Percentiles rank a stretch among this genome's conserved stretches.
Evolutionary conservation across 2,113 vertebrate species (phyloP).

Genomic region (Argyrosomus japonicus): DNA sequence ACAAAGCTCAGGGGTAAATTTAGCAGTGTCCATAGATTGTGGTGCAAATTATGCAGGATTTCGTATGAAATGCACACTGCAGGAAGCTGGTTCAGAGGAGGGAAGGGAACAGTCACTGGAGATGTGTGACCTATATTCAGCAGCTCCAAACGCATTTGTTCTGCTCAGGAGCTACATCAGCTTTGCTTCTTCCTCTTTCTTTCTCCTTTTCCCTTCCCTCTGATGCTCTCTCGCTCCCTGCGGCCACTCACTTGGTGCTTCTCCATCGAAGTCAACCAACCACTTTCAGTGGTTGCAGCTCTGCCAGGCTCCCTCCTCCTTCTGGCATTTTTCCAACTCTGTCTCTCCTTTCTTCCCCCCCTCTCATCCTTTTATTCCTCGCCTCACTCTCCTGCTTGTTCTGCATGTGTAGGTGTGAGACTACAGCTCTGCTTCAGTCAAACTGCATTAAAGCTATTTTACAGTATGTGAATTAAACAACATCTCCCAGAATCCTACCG

Average conservation of each 20-base stretch:
- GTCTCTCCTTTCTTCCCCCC: slow-evolving; percentile 14
- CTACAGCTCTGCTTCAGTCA: slow-evolving; percentile 10
- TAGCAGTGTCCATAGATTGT: slow-evolving; percentile 27
- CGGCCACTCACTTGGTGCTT: slow-evolving; percentile 55
- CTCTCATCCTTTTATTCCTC: neutral
- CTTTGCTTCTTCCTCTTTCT: slow-evolving; percentile 52
- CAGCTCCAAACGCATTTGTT: slow-evolving; percentile 79
- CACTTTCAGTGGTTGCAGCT: slow-evolving; percentile 33
- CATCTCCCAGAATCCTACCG: slow-evolving; percentile 22
- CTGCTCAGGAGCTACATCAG: slow-evolving; percentile 78
- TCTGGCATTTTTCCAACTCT: slow-evolving; percentile 50
- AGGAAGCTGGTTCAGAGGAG: slow-evolving; percentile 67
- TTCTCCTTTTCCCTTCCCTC: slow-evolving; percentile 37
- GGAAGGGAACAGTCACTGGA: slow-evolving; percentile 76
- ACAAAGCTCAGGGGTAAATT: slow-evolving; percentile 17
- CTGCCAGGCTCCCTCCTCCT: slow-evolving; percentile 38
- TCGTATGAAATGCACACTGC: slow-evolving; percentile 24
- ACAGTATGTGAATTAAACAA: slow-evolving; percentile 28
- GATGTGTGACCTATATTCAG: slow-evolving; percentile 86
- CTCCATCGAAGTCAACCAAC: slow-evolving; percentile 51
- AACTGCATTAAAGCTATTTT: slow-evolving; percentile 24
- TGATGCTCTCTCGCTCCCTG: slow-evolving; percentile 57
- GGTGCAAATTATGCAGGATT: slow-evolving; percentile 49
- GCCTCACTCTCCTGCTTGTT: slow-evolving; percentile 39
- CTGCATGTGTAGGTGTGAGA: slow-evolving; percentile 53